These are phyloP conservation scores for Ciconia maguari DNA, from an alignment of 2,113 vertebrate genomes.

Conservation along the genomic window DNA sequence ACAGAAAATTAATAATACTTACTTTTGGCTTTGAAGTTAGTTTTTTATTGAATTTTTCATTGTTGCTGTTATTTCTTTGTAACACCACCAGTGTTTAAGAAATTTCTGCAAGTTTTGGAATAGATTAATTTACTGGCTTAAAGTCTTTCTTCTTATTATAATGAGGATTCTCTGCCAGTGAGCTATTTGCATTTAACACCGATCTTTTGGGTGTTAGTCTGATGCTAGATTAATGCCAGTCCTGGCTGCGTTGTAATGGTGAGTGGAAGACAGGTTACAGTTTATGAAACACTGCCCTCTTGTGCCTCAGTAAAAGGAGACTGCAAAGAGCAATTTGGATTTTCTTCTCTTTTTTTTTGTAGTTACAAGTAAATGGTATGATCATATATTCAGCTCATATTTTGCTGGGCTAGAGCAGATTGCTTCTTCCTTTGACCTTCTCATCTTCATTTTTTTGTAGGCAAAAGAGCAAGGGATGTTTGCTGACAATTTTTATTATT, in stretches of 20 bases:
- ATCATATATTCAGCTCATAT: not conserved
- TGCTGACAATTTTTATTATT: not conserved
- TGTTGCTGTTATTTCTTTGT: not conserved
- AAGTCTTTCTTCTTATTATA: not conserved
- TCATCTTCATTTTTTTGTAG: not conserved
- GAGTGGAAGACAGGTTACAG: not conserved
- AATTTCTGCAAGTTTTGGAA: not conserved
- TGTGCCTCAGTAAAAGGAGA: not conserved
- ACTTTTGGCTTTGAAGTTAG: not conserved
- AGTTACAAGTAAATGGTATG: not conserved
- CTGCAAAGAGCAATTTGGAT: not conserved
- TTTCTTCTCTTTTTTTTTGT: not conserved
- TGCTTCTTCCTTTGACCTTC: not conserved
- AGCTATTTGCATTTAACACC: not conserved
- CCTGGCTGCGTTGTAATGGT: not conserved
- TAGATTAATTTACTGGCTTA: not conserved
- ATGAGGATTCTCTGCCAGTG: not conserved
- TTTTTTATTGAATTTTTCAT: not conserved
- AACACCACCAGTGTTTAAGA: not conserved
- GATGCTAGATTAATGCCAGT: not conserved
- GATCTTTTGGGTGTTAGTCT: not conserved
- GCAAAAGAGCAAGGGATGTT: not conserved
- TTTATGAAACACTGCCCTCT: conserved; percentile 62
- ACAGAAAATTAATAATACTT: not conserved
- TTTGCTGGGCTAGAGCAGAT: not conserved